phyloP scores from a whole-genome alignment of 1,140 invertebrate species.

The Aphelenchoides besseyi region DNA sequence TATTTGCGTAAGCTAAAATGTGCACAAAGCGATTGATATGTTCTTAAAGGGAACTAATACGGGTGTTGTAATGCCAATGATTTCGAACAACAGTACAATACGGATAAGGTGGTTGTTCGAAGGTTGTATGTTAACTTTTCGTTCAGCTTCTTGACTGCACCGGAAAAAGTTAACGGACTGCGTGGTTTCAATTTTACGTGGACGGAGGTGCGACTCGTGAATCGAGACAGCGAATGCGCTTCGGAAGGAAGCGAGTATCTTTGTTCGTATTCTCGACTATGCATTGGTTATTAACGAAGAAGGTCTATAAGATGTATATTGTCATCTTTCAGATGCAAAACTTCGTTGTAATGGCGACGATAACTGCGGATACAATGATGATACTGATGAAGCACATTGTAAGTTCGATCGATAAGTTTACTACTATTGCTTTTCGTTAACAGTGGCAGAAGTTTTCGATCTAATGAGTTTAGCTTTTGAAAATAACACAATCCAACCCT shows the following conservation, averaged over 20 bases:
- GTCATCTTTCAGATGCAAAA: slow-evolving; percentile 54
- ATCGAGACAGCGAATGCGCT: slow-evolving; percentile 7
- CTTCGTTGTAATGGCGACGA: slow-evolving; percentile 57
- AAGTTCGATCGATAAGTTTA: slow-evolving; percentile 25
- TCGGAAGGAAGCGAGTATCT: slow-evolving; percentile 2
- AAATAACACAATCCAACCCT: not conserved
- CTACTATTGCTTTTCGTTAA: too few relatives aligned
- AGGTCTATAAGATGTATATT: slow-evolving; percentile 43
- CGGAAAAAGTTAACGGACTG: slow-evolving; percentile 58
- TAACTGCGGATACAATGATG: slow-evolving; percentile 60
- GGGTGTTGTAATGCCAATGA: slow-evolving; percentile 43
- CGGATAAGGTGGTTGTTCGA: slow-evolving; percentile 56
- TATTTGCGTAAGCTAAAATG: slow-evolving; percentile 20
- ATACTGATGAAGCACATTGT: slow-evolving; percentile 62
- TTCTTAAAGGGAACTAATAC: slow-evolving; percentile 38
- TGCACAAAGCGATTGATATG: not conserved
- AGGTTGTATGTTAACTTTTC: too few relatives aligned
- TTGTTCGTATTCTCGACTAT: not conserved
- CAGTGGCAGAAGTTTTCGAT: too few relatives aligned
- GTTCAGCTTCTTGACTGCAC: slow-evolving; percentile 44
- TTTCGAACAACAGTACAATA: slow-evolving; percentile 51
- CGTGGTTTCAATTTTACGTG: slow-evolving; percentile 62
- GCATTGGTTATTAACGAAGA: not conserved
- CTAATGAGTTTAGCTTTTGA: not conserved
- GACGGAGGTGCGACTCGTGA: slow-evolving; percentile 58